Conservation (phyloP, 2,113 vertebrate species). For the Brachypodius melanocephalos region DNA sequence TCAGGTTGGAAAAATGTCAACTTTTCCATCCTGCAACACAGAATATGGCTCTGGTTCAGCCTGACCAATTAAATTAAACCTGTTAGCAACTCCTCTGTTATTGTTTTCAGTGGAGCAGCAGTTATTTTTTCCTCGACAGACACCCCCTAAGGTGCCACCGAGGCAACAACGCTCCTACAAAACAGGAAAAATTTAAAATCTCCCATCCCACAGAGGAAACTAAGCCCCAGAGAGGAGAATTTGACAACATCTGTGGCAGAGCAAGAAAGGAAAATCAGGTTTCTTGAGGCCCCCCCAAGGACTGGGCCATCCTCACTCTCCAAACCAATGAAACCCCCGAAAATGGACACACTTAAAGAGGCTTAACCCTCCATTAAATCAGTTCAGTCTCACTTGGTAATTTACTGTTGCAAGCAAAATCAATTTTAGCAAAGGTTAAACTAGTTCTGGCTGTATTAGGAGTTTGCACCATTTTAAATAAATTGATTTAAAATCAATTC, state of each 20-base stretch:
- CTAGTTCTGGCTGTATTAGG: background rate
- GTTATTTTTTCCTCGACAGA: background rate
- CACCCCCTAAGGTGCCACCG: background rate
- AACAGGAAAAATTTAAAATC: background rate
- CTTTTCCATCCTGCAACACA: background rate
- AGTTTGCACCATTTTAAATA: slow-evolving; percentile 20
- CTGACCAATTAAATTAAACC: background rate
- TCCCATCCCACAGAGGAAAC: background rate
- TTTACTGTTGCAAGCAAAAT: slow-evolving; percentile 40
- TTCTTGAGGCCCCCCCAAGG: rapidly evolving
- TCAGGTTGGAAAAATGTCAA: rapidly evolving
- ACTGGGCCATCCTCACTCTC: background rate
- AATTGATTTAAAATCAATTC: slow-evolving; percentile 54
- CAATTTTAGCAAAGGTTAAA: slow-evolving; percentile 60
- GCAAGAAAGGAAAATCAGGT: background rate
- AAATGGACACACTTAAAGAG: slow-evolving; percentile 32
- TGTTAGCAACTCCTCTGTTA: background rate
- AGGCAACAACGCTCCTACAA: background rate
- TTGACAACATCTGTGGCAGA: background rate
- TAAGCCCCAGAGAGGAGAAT: background rate
- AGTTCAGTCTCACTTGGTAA: slow-evolving; percentile 32
- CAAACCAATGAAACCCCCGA: background rate
- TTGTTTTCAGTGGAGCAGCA: background rate
- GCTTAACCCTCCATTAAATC: slow-evolving; percentile 54
- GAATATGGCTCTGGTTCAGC: background rate